Base-by-base conservation (phyloP, 2,797 vertebrate genomes). In the Acanthiza pusilla region DNA sequence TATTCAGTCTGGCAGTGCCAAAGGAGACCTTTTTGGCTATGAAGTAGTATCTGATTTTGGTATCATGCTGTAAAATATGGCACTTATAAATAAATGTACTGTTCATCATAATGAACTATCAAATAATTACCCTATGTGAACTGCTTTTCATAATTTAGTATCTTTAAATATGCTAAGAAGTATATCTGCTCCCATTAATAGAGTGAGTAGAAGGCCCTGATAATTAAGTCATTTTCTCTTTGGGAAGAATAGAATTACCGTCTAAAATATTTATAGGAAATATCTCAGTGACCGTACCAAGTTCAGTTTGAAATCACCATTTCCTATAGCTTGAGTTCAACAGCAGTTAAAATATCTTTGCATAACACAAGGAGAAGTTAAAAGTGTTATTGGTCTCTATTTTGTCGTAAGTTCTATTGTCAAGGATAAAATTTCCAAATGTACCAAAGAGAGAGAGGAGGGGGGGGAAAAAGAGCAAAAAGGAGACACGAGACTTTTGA, bases 181-280 rank as follows among this genome's bases (percentile, higher is more conserved):
- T 79, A 27, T 89, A 17, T 88, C 72, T 85, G 36, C 67, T 92
- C 60, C 76, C 48, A 30, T 78, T 79, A 89, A 83, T 16, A 55
- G 45, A 29, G n/a, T 43, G 73, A 96, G 70, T 77, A 75, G 60
- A 92, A 91, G 63, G 16, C 58, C 21, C 67, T 82, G 51, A 84
- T 92, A 95, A 96, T 94, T 57, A 91, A 88, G 73, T 90, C 8
- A 86, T 93, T 92, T 94, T 95, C 62, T 95, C 85, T 88, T 95
- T 60, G 66, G 38, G 60, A 94, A 90, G 92, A 94, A 84, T 10
- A 88, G 79, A 94, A 96, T 95, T 94, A 48, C 75, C 51, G 38
- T 85, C 76, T 97, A 27, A 94, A 96, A 89, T 89, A 95, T 95
- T 97, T 89, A 94, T 81, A 71, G 66, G 70, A 92, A 86, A 40